Conservation (phyloP, 2,113 vertebrate species). For the Oplegnathus fasciatus region DNA sequence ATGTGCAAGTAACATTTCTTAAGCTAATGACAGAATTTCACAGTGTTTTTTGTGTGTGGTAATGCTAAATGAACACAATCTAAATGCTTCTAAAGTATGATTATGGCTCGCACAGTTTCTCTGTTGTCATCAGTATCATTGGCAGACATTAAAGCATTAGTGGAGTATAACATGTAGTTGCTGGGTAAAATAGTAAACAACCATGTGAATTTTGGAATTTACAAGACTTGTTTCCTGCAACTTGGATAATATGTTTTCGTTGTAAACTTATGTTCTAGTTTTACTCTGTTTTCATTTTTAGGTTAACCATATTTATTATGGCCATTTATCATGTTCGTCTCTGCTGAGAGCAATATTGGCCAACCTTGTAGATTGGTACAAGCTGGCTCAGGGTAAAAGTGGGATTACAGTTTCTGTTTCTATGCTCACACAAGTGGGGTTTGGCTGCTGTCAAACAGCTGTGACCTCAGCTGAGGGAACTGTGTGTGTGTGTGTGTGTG, state of each 20-base stretch:
- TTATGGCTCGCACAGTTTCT: background rate
- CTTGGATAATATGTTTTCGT: background rate
- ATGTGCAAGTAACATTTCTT: background rate
- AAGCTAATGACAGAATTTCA: background rate
- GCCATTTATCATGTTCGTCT: slow-evolving; percentile 13
- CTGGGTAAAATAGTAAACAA: background rate
- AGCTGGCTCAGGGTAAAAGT: slow-evolving; percentile 36
- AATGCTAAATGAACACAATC: background rate
- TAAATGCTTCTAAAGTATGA: background rate
- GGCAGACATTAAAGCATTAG: background rate
- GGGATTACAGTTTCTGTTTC: slow-evolving; percentile 50
- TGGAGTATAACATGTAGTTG: background rate
- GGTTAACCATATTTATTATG: slow-evolving; percentile 1
- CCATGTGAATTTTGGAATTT: background rate
- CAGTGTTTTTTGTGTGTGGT: background rate
- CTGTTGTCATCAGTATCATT: background rate
- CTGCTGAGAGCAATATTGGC: slow-evolving; percentile 36
- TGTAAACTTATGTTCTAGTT: slow-evolving; percentile 2
- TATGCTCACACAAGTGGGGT: slow-evolving; percentile 32
- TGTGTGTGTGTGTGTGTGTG: background rate
- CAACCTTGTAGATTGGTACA: slow-evolving; percentile 31
- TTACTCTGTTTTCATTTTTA: background rate
- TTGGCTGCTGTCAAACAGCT: slow-evolving; percentile 64
- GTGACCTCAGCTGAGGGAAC: slow-evolving; percentile 46
- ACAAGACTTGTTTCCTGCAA: background rate